phyloP scores from a whole-genome alignment of 1,140 invertebrate species.

The Danaus melanippus region DNA sequence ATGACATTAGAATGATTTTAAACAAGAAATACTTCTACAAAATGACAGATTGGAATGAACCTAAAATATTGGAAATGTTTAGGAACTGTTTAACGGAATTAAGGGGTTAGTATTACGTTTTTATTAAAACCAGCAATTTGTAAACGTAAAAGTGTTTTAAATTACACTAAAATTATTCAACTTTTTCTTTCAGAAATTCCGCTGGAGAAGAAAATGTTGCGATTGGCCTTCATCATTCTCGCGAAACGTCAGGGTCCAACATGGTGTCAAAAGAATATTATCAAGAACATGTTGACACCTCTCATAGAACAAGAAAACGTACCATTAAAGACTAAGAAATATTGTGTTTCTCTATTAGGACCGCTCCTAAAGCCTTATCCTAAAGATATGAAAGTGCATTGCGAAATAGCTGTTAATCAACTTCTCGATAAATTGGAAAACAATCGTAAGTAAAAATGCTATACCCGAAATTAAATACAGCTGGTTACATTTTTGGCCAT shows the following conservation, averaged over 20 bases:
- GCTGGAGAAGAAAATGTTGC: conserved; percentile 46
- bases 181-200: conserved; percentile 41
- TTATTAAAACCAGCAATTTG: conserved; percentile 1
- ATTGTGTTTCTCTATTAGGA: conserved; percentile 53
- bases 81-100: conserved; percentile 40
- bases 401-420: conserved; percentile 54
- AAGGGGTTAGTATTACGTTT: conserved; percentile 28
- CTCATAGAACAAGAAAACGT: conserved; percentile 42
- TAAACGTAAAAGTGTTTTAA: not conserved
- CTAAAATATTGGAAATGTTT: conserved; percentile 57
- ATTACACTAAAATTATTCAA: not conserved
- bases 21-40: conserved; percentile 51
- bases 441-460: conserved; percentile 39
- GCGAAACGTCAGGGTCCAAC: conserved; percentile 54
- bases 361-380: conserved; percentile 59
- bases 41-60: conserved; percentile 59
- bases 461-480: not conserved
- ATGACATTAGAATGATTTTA: conserved; percentile 52
- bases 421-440: conserved; percentile 43
- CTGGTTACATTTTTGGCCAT: no score
- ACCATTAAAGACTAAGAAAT: conserved; percentile 30
- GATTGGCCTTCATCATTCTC: conserved; percentile 52
- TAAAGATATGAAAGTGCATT: conserved; percentile 53
- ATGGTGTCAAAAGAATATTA: conserved; percentile 61
- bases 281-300: conserved; percentile 52